These are phyloP conservation scores for Dolichoris vasculosae DNA, from an alignment of 1,140 invertebrate species.

Conservation along the genomic window DNA sequence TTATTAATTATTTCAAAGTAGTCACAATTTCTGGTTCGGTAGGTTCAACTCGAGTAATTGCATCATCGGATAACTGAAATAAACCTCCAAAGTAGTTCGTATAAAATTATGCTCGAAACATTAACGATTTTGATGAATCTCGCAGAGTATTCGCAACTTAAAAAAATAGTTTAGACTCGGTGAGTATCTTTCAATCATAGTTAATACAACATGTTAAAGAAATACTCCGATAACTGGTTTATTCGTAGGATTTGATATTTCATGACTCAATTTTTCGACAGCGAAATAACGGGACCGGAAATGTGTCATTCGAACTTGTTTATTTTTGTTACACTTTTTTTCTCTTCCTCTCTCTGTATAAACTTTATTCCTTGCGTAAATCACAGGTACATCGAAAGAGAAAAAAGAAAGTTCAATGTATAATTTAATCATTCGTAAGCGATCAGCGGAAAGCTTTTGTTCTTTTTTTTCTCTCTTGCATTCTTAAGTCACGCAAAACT, in stretches of 20 bases:
- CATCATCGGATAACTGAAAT: too few relatives aligned
- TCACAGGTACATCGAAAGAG: background rate
- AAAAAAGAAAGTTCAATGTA: background rate
- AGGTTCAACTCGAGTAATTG: too few relatives aligned
- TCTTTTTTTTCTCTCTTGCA: background rate
- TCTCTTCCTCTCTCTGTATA: background rate
- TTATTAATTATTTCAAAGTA: too few relatives aligned
- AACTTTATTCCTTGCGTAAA: background rate
- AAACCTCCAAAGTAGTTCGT: too few relatives aligned
- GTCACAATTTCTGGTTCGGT: too few relatives aligned
- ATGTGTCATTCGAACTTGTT: background rate
- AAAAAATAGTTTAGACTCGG: too few relatives aligned
- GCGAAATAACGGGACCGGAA: conserved; percentile 10
- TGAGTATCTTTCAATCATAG: too few relatives aligned
- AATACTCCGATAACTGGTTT: too few relatives aligned
- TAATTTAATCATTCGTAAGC: conserved; percentile 21
- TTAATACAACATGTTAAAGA: too few relatives aligned
- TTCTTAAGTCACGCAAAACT: background rate
- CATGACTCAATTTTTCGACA: conserved; percentile 21
- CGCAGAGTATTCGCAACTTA: too few relatives aligned
- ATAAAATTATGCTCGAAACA: too few relatives aligned
- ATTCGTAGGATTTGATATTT: background rate
- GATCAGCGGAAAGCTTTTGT: conserved; percentile 8
- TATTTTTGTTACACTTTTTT: background rate
- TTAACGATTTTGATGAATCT: too few relatives aligned